These are phyloP conservation scores for Phymatocera aterrima DNA, from an alignment of 2,888 invertebrate species.

Conservation along the genomic window DNA sequence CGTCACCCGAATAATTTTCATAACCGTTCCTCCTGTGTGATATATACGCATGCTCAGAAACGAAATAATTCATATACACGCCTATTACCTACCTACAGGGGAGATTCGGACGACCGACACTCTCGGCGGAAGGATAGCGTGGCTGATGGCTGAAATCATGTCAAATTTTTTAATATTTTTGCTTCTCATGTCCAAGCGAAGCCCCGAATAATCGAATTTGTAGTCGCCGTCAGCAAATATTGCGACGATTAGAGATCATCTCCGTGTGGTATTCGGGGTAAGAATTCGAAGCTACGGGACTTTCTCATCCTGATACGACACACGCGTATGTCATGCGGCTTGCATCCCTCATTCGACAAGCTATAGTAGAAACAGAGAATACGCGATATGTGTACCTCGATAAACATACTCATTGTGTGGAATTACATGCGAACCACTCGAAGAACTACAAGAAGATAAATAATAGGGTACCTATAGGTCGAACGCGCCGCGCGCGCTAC, in stretches of 20 bases:
- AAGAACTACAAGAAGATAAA: slow-evolving; percentile 41
- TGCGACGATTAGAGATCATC: no score
- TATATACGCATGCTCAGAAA: neutral
- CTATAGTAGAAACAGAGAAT: neutral
- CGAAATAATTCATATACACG: neutral
- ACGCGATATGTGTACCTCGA: no score
- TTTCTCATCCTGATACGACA: neutral
- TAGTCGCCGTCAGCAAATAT: no score
- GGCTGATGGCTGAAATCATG: neutral
- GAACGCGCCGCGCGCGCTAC: slow-evolving; percentile 35
- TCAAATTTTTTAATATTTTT: no score
- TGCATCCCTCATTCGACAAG: neutral
- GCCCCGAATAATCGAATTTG: no score
- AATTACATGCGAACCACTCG: slow-evolving; percentile 44
- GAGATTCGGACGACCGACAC: neutral
- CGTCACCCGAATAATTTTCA: slow-evolving; percentile 31
- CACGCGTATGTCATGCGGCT: neutral
- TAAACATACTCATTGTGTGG: slow-evolving; percentile 19
- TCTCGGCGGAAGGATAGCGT: neutral
- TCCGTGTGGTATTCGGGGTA: no score
- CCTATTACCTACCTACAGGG: neutral
- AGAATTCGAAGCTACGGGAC: no score
- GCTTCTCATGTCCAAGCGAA: no score
- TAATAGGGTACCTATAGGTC: slow-evolving; percentile 32
- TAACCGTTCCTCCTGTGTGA: neutral